Evolutionary conservation across 2,113 vertebrate genomes (phyloP), one percentile per base, ranked within the genome.

Genomic region (Miniopterus natalensis): DNA sequence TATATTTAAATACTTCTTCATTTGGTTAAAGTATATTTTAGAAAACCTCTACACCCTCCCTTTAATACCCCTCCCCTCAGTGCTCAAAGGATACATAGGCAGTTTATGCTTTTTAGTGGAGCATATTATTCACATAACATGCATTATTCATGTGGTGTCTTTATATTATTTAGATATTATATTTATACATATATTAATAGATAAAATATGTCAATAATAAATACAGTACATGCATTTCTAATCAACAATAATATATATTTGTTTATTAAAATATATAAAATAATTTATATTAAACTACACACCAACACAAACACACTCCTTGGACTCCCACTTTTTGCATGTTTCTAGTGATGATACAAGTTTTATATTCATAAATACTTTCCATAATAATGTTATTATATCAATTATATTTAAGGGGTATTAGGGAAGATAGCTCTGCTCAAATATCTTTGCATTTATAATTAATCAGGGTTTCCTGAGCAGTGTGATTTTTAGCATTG

Each of bases 351-450:
- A 73, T 66, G 2, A 55, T 47, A 49, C 3, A 68, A 6, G 8
- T 23, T 81, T 93, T 85, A 83, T 18, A 89, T 27, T 42, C 40
- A 91, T 42, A 74, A 55, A 31, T 27, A 81, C 3, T 47, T 91
- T 71, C n/a, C 8, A 91, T 42, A 66, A 10, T 53, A 73, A 77
- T 29, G 1, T 86, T 68, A 9, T 0, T 8, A 25, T 73, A 31
- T 47, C 4, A 88, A 18, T 89, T 86, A 57, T 65, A 65, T 36
- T 66, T 73, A 12, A 88, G 8, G 3, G 0, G 66, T 11, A 31
- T 40, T 31, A 53, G 4, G 18, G 25, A 21, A 45, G 57, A 73
- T 42, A 61, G 1, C 3, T 85, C 3, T n/a, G 5, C 4, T 90
- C 25, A 88, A 74, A 68, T 73, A 55, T 36, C 14, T 21, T 80